Percentiles rank a stretch among this genome's conserved stretches.
Conservation (phyloP, 2,113 vertebrate genomes). For the Thymallus thymallus region DNA sequence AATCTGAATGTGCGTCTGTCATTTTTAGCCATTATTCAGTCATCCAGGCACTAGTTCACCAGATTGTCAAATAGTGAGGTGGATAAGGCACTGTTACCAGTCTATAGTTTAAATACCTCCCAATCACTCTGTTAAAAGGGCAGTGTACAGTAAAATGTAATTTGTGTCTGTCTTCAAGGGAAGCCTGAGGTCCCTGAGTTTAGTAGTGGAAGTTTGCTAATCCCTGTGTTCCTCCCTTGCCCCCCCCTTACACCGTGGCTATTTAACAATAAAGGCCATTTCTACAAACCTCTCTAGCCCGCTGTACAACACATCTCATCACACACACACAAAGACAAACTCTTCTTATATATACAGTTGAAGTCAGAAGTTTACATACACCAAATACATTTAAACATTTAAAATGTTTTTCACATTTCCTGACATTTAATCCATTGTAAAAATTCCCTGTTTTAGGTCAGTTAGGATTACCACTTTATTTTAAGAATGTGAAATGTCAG, state of each 20-base stretch:
- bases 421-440: too few relatives aligned
- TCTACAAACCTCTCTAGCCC: neutral
- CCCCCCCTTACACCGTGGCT: neutral
- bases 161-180: neutral
- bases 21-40: conserved; percentile 57
- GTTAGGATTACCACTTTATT: too few relatives aligned
- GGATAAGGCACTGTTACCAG: conserved; percentile 62
- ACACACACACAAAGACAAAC: neutral
- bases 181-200: neutral
- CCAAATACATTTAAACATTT: too few relatives aligned
- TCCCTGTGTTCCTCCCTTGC: neutral
- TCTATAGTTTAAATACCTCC: neutral
- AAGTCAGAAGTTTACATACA: too few relatives aligned
- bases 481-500: too few relatives aligned
- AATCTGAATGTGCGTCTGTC: conserved; percentile 36
- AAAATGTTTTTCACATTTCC: too few relatives aligned
- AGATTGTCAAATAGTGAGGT: conserved; percentile 42
- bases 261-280: neutral
- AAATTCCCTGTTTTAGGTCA: too few relatives aligned
- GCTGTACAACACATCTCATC: neutral
- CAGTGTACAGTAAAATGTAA: too few relatives aligned
- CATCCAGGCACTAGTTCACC: conserved; percentile 41
- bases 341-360: too few relatives aligned
- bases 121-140: neutral
- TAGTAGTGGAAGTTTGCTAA: neutral